These are phyloP conservation scores for Hirundichthys speculiger DNA, from an alignment of 2,113 vertebrate genomes.

Conservation along the genomic window DNA sequence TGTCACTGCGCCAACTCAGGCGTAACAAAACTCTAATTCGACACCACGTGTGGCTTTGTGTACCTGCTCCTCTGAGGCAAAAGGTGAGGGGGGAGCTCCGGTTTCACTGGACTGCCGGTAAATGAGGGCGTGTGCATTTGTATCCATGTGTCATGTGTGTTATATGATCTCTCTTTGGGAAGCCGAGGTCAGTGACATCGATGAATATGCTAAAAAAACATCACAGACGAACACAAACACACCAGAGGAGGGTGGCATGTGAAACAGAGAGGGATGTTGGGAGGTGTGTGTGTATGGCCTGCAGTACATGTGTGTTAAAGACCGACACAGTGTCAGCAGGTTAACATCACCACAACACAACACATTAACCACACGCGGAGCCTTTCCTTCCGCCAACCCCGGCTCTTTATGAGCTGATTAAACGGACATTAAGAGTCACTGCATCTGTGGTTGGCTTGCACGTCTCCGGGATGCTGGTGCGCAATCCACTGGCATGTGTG, in stretches of 20 bases:
- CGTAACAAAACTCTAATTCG: constrained; percentile 21
- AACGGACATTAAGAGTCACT: background rate
- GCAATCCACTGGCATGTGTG: no score
- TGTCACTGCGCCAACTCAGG: constrained; percentile 32
- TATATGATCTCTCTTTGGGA: constrained; percentile 36
- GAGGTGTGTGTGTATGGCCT: constrained; percentile 3
- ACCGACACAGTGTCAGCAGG: constrained; percentile 3
- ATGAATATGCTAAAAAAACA: constrained; percentile 34
- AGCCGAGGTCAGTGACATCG: constrained; percentile 23
- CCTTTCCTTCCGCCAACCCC: background rate
- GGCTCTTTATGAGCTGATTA: constrained; percentile 1
- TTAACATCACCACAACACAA: background rate
- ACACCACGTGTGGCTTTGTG: constrained; percentile 15
- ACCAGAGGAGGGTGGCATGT: background rate
- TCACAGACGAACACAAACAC: constrained; percentile 30
- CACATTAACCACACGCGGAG: background rate
- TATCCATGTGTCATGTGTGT: constrained; percentile 24
- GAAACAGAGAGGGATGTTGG: background rate
- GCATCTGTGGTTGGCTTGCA: background rate
- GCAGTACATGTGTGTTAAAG: constrained; percentile 7
- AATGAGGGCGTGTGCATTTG: background rate
- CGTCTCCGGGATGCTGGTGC: background rate
- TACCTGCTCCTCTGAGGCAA: constrained; percentile 27
- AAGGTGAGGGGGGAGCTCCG: constrained; percentile 33
- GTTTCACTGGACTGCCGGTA: constrained; percentile 17